Base-by-base conservation (phyloP, 1,140 invertebrate species). In the Zophobas morio region DNA sequence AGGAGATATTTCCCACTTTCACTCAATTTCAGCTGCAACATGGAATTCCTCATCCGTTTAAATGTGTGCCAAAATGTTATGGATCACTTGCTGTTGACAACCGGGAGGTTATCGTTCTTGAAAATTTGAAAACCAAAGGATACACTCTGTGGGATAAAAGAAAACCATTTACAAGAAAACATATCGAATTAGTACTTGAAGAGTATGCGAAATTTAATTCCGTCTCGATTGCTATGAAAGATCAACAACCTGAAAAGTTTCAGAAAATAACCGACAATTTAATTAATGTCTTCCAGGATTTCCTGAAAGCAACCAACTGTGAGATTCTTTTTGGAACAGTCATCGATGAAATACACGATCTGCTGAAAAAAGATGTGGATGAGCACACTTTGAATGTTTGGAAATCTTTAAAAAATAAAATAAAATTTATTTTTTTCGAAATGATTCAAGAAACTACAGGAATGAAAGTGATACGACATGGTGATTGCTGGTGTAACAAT, bases 161-260 rank as follows among this genome's bases (percentile, higher is more conserved):
- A 20, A 20, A 20, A 20, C 20, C 20, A 20, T 20, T 20, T 20
- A 83, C 86, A 1, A 70, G 86, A 20, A 84, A 88, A 0, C 87
- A 90, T 76, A 82, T 89, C 4, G 82, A 80, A 6, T 57, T 87
- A 1, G 84, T 88, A 0, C 84, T 90, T 34, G 82, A 85, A 72
- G 86, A 85, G 32, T 86, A 90, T 78, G 90, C 86, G 3, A 86
- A 85, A 56, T 85, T 89, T 6, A 90, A 91, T 81, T 89, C 89
- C 0, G 70, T 88, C 0, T 88, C 88, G 0, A 85, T 87, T 77
- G 87, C 87, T 0, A 80, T 89, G 33, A 88, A 87, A 76, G 79
- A 85, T 36, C 82, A 84, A 51, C 78, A 86, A 47, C 81, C 82
- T 2, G 80, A 84, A 6, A 71, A 76, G 0, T 87, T 84, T 71